These are phyloP conservation scores for Temnothorax longispinosus DNA, from an alignment of 1,140 invertebrate species.

Conservation along the genomic window DNA sequence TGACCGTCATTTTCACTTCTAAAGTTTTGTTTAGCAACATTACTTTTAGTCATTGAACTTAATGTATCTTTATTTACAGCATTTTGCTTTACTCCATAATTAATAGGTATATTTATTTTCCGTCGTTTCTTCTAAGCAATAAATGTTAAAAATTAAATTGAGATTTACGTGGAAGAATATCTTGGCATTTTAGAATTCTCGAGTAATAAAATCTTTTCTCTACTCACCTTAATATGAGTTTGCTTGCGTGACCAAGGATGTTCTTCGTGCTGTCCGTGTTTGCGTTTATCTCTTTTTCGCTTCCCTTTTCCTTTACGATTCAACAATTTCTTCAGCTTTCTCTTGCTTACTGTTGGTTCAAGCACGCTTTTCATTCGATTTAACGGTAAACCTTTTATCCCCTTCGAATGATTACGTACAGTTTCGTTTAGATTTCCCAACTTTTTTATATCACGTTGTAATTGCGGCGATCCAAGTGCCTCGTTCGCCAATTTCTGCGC, in stretches of 20 bases:
- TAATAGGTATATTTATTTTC: constrained; percentile 4
- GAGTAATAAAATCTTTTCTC: constrained; percentile 18
- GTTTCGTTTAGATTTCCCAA: constrained; percentile 49
- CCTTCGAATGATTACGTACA: not conserved
- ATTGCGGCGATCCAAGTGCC: constrained; percentile 67
- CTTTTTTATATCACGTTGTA: constrained; percentile 73
- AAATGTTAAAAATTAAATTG: constrained; percentile 3
- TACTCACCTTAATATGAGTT: constrained; percentile 65
- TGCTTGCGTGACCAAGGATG: constrained; percentile 11
- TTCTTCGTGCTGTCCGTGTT: constrained; percentile 8
- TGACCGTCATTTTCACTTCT: not conserved
- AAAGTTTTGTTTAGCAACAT: not conserved
- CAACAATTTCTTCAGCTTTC: not conserved
- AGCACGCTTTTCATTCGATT: not conserved
- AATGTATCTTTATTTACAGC: not conserved
- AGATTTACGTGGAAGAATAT: not conserved
- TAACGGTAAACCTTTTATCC: not conserved
- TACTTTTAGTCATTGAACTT: not conserved
- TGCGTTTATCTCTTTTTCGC: constrained; percentile 56
- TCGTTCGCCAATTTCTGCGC: constrained; percentile 74
- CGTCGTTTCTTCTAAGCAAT: constrained; percentile 14
- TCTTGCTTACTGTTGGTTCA: not conserved
- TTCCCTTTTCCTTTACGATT: constrained; percentile 38
- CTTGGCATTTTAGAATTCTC: not conserved
- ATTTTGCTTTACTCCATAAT: not conserved